phyloP scores from a whole-genome alignment of 2,888 invertebrate species.

The Agapetus fuscipes region DNA sequence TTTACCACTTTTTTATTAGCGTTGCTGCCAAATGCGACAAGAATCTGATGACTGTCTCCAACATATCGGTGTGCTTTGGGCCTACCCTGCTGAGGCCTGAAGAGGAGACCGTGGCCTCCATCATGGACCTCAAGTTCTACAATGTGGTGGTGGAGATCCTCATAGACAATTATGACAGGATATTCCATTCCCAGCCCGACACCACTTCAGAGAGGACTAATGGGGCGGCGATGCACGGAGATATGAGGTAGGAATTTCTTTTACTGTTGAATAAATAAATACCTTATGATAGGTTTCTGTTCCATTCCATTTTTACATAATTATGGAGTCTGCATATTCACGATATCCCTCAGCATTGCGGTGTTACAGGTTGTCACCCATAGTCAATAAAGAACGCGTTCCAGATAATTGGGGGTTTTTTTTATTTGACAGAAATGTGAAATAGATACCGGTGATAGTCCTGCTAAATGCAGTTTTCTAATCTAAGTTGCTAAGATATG shows the following conservation, averaged over 20 bases:
- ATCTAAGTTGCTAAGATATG: too few species aligned
- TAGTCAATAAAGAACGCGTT: too few species aligned
- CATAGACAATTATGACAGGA: constrained; percentile 76
- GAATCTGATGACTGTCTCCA: constrained; percentile 96
- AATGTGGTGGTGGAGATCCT: constrained; percentile 97
- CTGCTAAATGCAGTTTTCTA: too few species aligned
- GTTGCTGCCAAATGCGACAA: constrained; percentile 74
- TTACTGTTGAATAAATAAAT: too few species aligned
- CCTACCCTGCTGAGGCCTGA: constrained; percentile 91
- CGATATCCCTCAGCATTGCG: too few species aligned
- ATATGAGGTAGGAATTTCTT: constrained; percentile 15
- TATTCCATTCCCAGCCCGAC: constrained; percentile 48
- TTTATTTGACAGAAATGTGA: too few species aligned
- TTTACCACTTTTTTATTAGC: constrained; percentile 47
- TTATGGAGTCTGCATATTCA: too few species aligned
- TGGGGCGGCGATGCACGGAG: constrained; percentile 42
- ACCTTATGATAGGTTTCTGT: too few species aligned
- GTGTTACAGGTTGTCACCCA: too few species aligned
- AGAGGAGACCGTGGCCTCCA: constrained; percentile 95
- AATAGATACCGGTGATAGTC: too few species aligned
- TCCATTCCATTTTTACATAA: too few species aligned
- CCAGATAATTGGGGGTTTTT: too few species aligned
- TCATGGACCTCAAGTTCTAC: constrained; percentile 98
- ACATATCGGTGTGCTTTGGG: constrained; percentile 96
- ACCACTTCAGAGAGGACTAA: constrained; percentile 23